phyloP scores from a whole-genome alignment of 2,797 vertebrate genomes.

The Vipera latastei region DNA sequence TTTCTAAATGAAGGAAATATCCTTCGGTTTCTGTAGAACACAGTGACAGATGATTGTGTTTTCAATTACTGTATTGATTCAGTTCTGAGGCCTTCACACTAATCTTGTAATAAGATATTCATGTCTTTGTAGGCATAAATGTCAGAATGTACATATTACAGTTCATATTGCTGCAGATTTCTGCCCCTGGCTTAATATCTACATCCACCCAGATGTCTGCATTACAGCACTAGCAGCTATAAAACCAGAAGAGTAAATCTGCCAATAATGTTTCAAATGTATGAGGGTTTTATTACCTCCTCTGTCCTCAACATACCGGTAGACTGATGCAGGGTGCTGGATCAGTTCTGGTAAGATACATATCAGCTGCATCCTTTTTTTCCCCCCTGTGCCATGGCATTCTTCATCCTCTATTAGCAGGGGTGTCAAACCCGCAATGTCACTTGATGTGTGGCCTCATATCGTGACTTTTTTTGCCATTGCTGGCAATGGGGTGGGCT shows the following conservation, averaged over 20 bases:
- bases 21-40: not conserved
- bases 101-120: slow-evolving; percentile 10
- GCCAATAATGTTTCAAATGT: not conserved
- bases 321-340: not conserved
- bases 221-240: not conserved
- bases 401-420: not conserved
- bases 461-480: too few species aligned
- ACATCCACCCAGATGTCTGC: not conserved
- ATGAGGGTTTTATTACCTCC: not conserved
- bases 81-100: not conserved
- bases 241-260: not conserved
- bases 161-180: not conserved
- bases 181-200: not conserved
- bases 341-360: not conserved
- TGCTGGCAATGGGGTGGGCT: too few species aligned
- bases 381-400: not conserved
- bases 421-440: too few species aligned
- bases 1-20: slow-evolving; percentile 9
- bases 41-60: slow-evolving; percentile 31
- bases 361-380: not conserved
- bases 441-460: too few species aligned
- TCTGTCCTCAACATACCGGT: not conserved
- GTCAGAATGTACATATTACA: not conserved
- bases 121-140: slow-evolving; percentile 17
- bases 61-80: slow-evolving; percentile 24